phyloP scores from a whole-genome alignment of 2,113 vertebrate genomes.

The Sylvilagus bachmani region DNA sequence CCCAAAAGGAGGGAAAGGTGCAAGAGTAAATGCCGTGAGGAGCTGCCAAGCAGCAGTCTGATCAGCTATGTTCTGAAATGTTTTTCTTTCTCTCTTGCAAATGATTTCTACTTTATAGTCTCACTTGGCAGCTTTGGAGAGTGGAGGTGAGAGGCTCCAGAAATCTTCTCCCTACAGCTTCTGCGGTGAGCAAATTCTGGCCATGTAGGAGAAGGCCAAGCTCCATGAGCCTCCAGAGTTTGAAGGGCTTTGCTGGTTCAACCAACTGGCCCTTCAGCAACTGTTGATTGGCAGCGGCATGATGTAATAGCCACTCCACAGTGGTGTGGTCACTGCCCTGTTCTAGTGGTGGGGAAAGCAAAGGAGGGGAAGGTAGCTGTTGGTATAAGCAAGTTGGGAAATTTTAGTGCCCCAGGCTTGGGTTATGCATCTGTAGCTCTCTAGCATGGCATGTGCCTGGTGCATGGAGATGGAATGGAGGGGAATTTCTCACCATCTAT shows the following conservation, averaged over 20 bases:
- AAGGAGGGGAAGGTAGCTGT: background rate
- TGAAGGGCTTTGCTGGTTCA: slow-evolving; percentile 1
- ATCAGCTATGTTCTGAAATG: slow-evolving; percentile 10
- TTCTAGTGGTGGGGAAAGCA: background rate
- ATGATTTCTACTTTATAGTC: background rate
- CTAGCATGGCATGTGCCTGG: background rate
- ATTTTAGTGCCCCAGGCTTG: background rate
- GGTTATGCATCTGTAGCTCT: background rate
- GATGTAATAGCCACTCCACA: background rate
- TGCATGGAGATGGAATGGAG: background rate
- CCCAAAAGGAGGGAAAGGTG: background rate
- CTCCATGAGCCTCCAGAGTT: background rate
- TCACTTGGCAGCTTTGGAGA: slow-evolving; percentile 3
- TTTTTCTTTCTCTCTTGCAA: background rate
- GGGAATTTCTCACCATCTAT: background rate
- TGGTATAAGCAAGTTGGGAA: background rate
- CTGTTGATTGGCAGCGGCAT: background rate
- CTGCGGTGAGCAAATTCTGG: slow-evolving; percentile 1
- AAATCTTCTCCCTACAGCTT: background rate
- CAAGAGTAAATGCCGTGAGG: background rate
- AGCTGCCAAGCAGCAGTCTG: background rate
- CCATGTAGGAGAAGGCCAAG: background rate
- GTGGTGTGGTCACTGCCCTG: background rate
- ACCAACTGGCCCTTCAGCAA: background rate
- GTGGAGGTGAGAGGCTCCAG: background rate